Conservation (phyloP, 2,888 invertebrate species). For the Meandrusa payeni region DNA sequence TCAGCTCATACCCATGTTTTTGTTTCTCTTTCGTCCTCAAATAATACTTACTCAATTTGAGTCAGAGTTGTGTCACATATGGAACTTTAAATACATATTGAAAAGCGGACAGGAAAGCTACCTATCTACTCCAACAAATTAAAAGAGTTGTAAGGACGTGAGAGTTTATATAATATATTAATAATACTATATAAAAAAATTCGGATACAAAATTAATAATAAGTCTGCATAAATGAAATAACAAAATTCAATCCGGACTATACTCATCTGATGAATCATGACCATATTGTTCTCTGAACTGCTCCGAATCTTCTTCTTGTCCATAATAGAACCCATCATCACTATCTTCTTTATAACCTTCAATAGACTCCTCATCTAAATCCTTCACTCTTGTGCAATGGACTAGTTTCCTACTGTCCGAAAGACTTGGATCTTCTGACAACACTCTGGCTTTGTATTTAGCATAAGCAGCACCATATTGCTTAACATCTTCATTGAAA, state of each 20-base stretch:
- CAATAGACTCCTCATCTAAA: slow-evolving; percentile 45
- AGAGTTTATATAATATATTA: too few species aligned
- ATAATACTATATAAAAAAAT: too few species aligned
- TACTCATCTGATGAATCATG: slow-evolving; percentile 47
- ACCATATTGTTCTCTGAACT: slow-evolving; percentile 55
- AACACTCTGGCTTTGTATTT: slow-evolving; percentile 82
- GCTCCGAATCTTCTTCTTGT: slow-evolving; percentile 59
- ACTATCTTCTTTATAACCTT: slow-evolving; percentile 59
- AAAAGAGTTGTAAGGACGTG: too few species aligned
- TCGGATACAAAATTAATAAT: too few species aligned
- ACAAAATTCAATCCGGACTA: slow-evolving; percentile 23
- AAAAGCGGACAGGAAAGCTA: too few species aligned
- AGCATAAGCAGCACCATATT: slow-evolving; percentile 84
- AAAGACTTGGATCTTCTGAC: slow-evolving; percentile 41
- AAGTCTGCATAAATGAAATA: too few species aligned
- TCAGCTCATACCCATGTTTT: too few species aligned
- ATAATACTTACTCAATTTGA: too few species aligned
- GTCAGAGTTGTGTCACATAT: too few species aligned
- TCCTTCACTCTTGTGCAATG: slow-evolving; percentile 44
- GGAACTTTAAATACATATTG: too few species aligned
- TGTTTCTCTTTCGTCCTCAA: too few species aligned
- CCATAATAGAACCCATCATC: slow-evolving; percentile 73
- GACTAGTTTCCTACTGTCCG: slow-evolving; percentile 42
- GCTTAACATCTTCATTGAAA: slow-evolving; percentile 76
- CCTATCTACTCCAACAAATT: too few species aligned